These are phyloP conservation scores for Gymnoscelis rufifasciata DNA, from an alignment of 2,888 invertebrate species.

Conservation along the genomic window DNA sequence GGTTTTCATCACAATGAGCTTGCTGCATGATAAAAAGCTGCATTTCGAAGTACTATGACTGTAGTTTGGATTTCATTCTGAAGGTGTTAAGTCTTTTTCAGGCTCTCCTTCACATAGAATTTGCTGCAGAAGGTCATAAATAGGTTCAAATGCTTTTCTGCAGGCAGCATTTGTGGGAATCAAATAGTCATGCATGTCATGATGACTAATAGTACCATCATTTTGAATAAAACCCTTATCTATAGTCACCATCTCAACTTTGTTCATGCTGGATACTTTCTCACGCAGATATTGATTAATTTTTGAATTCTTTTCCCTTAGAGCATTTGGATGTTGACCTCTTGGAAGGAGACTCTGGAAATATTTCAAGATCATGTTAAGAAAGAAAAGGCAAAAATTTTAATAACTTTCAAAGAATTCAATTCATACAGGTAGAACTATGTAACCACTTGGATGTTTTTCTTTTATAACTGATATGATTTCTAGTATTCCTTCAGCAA, in stretches of 20 bases:
- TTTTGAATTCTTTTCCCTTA: constrained; percentile 86
- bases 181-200: constrained; percentile 95
- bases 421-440: constrained; percentile 86
- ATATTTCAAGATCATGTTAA: background rate
- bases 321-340: constrained; percentile 89
- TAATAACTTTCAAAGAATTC: background rate
- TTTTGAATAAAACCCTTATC: constrained; percentile 88
- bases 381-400: no score
- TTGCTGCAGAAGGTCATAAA: constrained; percentile 88
- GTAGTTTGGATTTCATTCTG: constrained; percentile 76
- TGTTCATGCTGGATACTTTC: constrained; percentile 80
- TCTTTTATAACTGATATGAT: constrained; percentile 86
- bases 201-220: constrained; percentile 90
- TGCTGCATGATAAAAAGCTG: constrained; percentile 59
- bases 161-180: constrained; percentile 92
- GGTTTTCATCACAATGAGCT: constrained; percentile 69
- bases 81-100: constrained; percentile 86
- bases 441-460: constrained; percentile 88
- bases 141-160: constrained; percentile 91
- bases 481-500: constrained; percentile 88
- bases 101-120: constrained; percentile 86
- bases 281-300: constrained; percentile 86
- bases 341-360: constrained; percentile 91
- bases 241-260: constrained; percentile 87
- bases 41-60: constrained; percentile 32